A percentile compares a stretch with the other conserved stretches of the same genome.
These are phyloP conservation scores for Girardinus metallicus DNA, from an alignment of 2,797 vertebrate species.

Conservation along the genomic window DNA sequence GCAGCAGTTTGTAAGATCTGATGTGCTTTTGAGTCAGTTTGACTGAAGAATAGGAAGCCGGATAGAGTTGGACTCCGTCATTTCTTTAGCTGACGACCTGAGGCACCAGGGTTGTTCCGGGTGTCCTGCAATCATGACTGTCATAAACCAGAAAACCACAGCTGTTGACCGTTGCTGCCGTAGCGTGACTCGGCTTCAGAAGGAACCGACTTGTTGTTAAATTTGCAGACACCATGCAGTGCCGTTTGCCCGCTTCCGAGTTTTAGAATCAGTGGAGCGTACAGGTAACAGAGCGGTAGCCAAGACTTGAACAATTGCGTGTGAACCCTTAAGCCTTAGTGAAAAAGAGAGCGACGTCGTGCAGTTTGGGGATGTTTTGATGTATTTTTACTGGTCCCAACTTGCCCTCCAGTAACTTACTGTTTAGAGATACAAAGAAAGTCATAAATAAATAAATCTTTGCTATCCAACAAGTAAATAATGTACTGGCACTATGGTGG, in stretches of 20 bases:
- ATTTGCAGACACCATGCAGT: neutral
- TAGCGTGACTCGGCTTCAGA: neutral
- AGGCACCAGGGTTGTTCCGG: constrained; percentile 8
- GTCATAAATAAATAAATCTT: neutral
- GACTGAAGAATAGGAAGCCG: neutral
- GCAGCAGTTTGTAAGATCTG: constrained; percentile 12
- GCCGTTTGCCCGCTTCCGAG: neutral
- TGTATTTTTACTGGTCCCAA: neutral
- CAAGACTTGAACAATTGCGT: neutral
- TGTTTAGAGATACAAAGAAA: neutral
- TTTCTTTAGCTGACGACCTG: neutral
- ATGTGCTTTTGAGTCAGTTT: neutral
- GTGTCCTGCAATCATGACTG: constrained; percentile 10
- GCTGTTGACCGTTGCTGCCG: constrained; percentile 1
- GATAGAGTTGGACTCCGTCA: constrained; percentile 4
- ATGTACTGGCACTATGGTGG: neutral
- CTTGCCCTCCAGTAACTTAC: neutral
- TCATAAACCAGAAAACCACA: constrained; percentile 13
- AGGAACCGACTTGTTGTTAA: neutral
- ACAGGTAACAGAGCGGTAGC: neutral
- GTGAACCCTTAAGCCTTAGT: neutral
- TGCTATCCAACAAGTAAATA: neutral
- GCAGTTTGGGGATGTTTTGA: neutral
- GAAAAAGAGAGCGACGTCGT: neutral
- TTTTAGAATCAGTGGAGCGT: neutral